Percentiles rank a stretch among this genome's conserved stretches.
Evolutionary conservation across 2,113 vertebrate genomes (phyloP).

Genomic region (Haliaeetus leucogaster): DNA sequence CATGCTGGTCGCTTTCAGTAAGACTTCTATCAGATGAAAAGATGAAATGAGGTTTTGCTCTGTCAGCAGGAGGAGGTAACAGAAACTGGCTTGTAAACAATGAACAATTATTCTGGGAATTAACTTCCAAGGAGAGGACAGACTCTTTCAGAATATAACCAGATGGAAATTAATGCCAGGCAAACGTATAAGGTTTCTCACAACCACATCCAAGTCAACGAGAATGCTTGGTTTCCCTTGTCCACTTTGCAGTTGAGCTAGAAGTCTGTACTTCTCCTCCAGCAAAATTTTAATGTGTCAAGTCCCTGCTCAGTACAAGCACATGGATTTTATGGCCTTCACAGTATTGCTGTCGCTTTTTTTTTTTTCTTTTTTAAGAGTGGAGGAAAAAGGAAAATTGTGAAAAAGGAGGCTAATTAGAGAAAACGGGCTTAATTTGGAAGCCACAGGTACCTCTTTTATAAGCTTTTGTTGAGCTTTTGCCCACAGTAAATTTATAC

Average conservation of each 20-base stretch:
- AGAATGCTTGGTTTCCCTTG: not conserved
- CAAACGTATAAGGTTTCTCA: not conserved
- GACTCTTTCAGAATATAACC: not conserved
- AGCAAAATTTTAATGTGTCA: conserved; percentile 16
- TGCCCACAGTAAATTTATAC: conserved; percentile 60
- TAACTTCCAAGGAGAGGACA: conserved; percentile 10
- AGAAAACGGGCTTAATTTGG: conserved; percentile 66
- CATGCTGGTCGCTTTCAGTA: not conserved
- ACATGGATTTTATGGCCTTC: conserved; percentile 49
- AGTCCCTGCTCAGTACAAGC: conserved; percentile 32
- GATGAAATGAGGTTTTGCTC: not conserved
- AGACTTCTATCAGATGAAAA: not conserved
- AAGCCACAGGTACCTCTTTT: conserved; percentile 68
- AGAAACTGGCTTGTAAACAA: not conserved
- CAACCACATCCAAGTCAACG: not conserved
- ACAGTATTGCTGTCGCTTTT: not conserved
- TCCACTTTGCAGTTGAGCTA: not conserved
- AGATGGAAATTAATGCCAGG: not conserved
- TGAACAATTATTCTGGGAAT: not conserved
- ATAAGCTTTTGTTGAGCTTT: conserved; percentile 66
- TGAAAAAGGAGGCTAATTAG: conserved; percentile 68
- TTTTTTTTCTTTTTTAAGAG: not conserved
- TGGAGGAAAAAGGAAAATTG: conserved; percentile 31
- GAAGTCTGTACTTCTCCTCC: conserved; percentile 23
- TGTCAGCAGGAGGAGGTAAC: not conserved